Base-by-base conservation (phyloP, 1,140 invertebrate genomes). In the Plectrocnemia conspersa region DNA sequence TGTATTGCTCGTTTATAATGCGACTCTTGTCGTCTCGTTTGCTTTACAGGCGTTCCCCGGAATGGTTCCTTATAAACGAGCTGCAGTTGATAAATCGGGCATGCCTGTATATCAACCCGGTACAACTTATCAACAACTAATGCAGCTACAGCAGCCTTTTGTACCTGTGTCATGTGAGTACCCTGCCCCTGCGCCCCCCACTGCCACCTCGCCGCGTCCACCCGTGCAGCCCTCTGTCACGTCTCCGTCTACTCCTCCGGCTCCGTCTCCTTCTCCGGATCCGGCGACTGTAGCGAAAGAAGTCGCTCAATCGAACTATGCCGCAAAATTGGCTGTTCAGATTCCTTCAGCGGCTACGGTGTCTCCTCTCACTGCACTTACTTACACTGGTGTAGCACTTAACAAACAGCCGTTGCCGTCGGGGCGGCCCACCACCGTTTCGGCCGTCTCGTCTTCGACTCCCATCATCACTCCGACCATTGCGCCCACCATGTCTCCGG, bases 41-140 rank as follows among this genome's bases (percentile, higher is more conserved):
- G 16, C 56, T 61, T 79, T 79, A 7, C 79, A 93, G 91, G 86
- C 86, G 69, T 93, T 94, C 77, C 90, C 90, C 68, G 91, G 90
- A 66, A 92, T 95, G 85, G 63, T 74, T 41, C 84, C 91, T 70
- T 94, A 93, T 77, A 93, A 93, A 77, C 86, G 93, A 77, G 85
- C 92, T 67, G 88, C 91, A 64, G 91, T 89, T 45, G 91, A 94
- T 74, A 97, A 97, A 76, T 92, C 89, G 68, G 93, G 92, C 64
- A 82, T 96, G 71, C 92, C 93, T 63, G 89, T 97, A 64, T 97
- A 95, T 79, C 92, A 95, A 76, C 91, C 91, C 64, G 85, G 85
- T 66, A 88, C 88, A 64, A 89, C 90, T 65, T 95, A 95, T 78
- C 92, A 96, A 75, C 91, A 91, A 77, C 81, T 95, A 74, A 93